Base-by-base conservation (phyloP, 2,113 vertebrate genomes). In the Grantiella picta region DNA sequence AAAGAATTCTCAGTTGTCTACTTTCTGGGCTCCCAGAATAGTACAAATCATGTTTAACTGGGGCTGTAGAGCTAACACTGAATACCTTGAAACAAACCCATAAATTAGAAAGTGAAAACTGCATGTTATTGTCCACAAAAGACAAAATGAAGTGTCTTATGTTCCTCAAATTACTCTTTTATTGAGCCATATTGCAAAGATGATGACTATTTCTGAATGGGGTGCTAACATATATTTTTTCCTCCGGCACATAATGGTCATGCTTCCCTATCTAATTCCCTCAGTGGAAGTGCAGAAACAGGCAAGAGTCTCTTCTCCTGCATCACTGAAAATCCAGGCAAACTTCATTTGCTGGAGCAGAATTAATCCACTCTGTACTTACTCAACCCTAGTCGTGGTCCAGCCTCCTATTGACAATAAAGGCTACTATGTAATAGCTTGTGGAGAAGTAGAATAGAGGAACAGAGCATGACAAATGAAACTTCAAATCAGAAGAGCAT, bases 1-100 rank as follows among this genome's bases (percentile, higher is more conserved):
- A 97, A 96, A 93, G 90, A 94, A 94, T 93, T 71, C 90, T 94
- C 93, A 78, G 49, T 93, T 96, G 94, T 89, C 92, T 96, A 75
- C 63, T 95, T 94, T 93, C 69, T 90, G 71, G 36, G 79, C 79
- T 96, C 86, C 60, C 82, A 92, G 68, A 81, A 75, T 59, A 90
- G 85, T n/a, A 88, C 89, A 94, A 94, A 96, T 96, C 88, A 90
- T 75, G 80, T 86, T 95, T 96, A 95, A 94, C 76, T 93, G 84
- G 92, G 92, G 45, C 65, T 92, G 45, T 86, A 57, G 56, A 92
- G 72, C 82, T 91, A 84, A 64, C 47, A 70, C 21, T 78, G 92
- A 93, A 81, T 94, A 86, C 57, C 57, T 81, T 75, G 53, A 93
- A 92, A 82, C 57, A 93, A 95, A 82, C 27, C 12, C 45, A 57